Evolutionary conservation across 2,113 vertebrate genomes (phyloP), one percentile per base, ranked within the genome.

Genomic region (Maylandia zebra): DNA sequence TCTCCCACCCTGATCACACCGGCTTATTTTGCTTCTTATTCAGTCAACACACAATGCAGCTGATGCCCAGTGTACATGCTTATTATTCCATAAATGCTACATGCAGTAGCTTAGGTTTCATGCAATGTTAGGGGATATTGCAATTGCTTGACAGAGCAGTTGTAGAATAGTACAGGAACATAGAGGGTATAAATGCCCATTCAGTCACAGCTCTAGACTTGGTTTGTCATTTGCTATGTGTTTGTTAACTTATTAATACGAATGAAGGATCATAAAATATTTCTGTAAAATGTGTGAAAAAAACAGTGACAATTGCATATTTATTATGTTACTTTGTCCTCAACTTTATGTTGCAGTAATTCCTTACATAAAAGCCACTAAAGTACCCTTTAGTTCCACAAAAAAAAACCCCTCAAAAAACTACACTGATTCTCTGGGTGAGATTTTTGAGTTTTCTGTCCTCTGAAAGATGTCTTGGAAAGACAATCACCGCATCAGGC

Each of bases 11-110:
- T 90, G 93, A 94, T 96, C 93, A 78, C 81, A 87, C 80, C 11
- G 91, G 92, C 91, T 95, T 95, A 93, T 93, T 94, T 93, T 38
- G 50, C 89, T 91, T 94, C 91, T 90, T 69, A 94, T 94, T 89
- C 90, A 86, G 93, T 92, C 93, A 85, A 59, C n/a, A 81, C 90
- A 90, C 91, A 93, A 90, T 8, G 36, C 93, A 93, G 94, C 91
- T 94, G 93, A 93, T 85, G 56, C 89, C 85, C 87, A 43, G 69
- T 32, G 43, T 86, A 85, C 91, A 86, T 89, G 83, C 83, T 88
- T 91, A 93, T 94, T 95, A 94, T 83, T 93, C 86, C 55, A 91
- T 87, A 91, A 93, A 94, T 92, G 90, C 91, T 83, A 83, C 64
- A 91, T 86, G 90, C 87, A 84, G 91, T 87, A 89, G 88, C 89